Percentiles rank a stretch among this genome's conserved stretches.
Evolutionary conservation across 2,113 vertebrate species (phyloP).

Genomic region (Sakesphorus luctuosus): DNA sequence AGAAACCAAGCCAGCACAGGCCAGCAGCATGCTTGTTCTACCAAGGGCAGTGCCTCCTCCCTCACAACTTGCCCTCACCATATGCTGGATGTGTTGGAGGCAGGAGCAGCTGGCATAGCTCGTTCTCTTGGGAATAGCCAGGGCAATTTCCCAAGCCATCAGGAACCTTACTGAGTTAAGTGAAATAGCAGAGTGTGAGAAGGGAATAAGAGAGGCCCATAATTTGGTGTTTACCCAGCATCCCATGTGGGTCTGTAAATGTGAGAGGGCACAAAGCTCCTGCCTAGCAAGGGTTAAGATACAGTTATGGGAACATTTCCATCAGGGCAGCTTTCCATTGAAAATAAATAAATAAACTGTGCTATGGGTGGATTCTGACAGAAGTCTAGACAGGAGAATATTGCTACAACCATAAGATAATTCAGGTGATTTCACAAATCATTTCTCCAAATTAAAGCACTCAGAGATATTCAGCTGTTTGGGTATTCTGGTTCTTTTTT

Average conservation of each 20-base stretch:
- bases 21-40: not conserved
- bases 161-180: not conserved
- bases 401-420: not conserved
- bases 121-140: not conserved
- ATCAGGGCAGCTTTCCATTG: not conserved
- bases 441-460: not conserved
- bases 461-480: not conserved
- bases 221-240: not conserved
- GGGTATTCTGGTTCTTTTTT: not conserved
- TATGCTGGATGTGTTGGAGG: not conserved
- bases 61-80: not conserved
- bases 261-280: not conserved
- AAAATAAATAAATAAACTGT: constrained; percentile 45
- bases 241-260: not conserved
- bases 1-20: not conserved
- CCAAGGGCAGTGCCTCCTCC: not conserved
- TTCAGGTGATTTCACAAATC: constrained; percentile 9
- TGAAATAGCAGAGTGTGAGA: not conserved
- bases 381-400: constrained; percentile 61
- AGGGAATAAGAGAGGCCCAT: not conserved
- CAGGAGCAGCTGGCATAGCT: not conserved
- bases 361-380: not conserved
- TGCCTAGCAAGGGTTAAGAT: not conserved
- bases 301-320: not conserved
- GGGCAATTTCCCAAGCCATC: not conserved